phyloP scores from a whole-genome alignment of 92 coral and sea anemone genomes.

The Pocillopora grandis region DNA sequence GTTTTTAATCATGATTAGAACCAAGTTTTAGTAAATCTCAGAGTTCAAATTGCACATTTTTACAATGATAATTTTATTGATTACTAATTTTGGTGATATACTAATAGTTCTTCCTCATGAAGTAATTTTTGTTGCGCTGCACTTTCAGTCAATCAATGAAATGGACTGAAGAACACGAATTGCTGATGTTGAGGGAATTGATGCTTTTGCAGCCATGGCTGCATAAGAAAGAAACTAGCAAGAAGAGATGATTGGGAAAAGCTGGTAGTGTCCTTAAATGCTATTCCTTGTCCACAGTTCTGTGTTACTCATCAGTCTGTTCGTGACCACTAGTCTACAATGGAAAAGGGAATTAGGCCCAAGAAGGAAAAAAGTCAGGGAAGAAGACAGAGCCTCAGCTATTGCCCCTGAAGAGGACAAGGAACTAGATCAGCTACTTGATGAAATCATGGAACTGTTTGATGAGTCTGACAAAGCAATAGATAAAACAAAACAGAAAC shows the following conservation, averaged over 20 bases:
- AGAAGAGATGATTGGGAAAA: constrained; percentile 20
- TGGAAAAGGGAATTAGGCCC: not conserved
- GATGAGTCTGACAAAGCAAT: not conserved
- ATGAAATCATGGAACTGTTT: not conserved
- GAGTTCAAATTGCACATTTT: too few relatives aligned
- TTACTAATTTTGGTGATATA: constrained; percentile 2
- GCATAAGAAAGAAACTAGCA: constrained; percentile 15
- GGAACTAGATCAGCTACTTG: not conserved
- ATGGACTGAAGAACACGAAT: not conserved
- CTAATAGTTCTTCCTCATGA: constrained; percentile 33
- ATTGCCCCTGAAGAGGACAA: not conserved
- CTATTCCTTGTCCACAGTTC: constrained; percentile 22
- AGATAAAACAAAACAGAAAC: not conserved
- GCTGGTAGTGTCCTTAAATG: constrained; percentile 22
- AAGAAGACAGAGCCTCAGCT: too few relatives aligned
- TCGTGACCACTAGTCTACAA: constrained; percentile 3
- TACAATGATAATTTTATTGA: constrained; percentile 32
- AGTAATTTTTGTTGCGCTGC: not conserved
- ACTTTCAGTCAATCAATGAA: too few relatives aligned
- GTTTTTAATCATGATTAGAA: too few relatives aligned
- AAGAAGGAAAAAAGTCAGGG: too few relatives aligned
- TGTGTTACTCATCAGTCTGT: constrained; percentile 39
- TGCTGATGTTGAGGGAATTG: constrained; percentile 22
- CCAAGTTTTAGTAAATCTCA: too few relatives aligned
- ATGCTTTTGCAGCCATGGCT: constrained; percentile 30